A percentile compares a stretch with the other conserved stretches of the same genome.
Evolutionary conservation across 1,140 invertebrate species (phyloP).

Genomic region (Ptiloglossa arizonensis): DNA sequence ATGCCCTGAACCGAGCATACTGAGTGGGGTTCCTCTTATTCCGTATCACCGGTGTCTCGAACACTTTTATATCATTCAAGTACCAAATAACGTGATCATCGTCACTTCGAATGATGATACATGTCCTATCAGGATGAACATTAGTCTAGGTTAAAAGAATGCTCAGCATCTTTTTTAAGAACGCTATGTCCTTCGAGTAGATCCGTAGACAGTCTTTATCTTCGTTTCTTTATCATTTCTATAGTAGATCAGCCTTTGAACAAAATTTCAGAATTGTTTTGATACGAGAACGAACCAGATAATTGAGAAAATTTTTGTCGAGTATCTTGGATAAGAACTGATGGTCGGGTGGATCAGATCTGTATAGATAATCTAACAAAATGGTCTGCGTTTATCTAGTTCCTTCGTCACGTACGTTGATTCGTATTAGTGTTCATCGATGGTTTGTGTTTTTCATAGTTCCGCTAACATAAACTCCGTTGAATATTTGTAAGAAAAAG

Average conservation of each 20-base stretch:
- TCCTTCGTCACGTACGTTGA: constrained; percentile 4
- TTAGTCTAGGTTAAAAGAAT: constrained; percentile 38
- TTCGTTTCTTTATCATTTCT: background rate
- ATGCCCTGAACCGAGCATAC: constrained; percentile 19
- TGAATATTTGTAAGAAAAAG: background rate
- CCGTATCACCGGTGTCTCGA: too few relatives aligned
- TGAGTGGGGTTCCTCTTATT: background rate
- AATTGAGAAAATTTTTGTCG: background rate
- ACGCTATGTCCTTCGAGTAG: background rate
- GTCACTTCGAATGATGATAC: background rate
- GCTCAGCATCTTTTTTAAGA: constrained; percentile 24
- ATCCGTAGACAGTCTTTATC: background rate
- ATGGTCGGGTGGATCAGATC: constrained; percentile 4
- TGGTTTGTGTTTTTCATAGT: background rate
- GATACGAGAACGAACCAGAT: background rate
- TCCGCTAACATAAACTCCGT: background rate
- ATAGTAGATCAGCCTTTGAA: background rate
- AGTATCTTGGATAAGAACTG: background rate
- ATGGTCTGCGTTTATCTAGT: constrained; percentile 43
- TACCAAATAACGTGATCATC: background rate
- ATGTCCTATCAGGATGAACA: constrained; percentile 4
- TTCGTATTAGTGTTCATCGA: background rate
- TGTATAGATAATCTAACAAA: constrained; percentile 38
- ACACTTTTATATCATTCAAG: background rate
- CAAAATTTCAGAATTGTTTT: background rate